Conservation (phyloP, 2,113 vertebrate genomes). For the Vanacampus margaritifer region DNA sequence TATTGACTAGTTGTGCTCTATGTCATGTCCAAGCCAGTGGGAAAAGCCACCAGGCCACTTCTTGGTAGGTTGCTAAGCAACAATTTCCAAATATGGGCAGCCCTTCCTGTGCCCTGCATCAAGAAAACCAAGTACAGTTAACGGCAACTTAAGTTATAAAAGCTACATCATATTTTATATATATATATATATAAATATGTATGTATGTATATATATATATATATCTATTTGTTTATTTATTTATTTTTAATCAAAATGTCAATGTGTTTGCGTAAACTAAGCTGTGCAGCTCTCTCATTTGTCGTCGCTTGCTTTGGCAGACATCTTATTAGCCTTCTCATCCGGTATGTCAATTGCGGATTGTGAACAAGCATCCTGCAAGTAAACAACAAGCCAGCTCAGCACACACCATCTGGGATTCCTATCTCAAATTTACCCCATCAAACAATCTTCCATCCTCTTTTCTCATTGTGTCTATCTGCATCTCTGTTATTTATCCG, state of each 20-base stretch:
- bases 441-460: constrained; percentile 7
- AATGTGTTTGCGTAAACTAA: not conserved
- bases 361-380: constrained; percentile 1
- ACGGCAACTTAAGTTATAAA: too few relatives aligned
- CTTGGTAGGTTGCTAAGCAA: too few relatives aligned
- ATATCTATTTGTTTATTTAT: not conserved
- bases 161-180: too few relatives aligned
- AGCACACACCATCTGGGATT: constrained; percentile 13
- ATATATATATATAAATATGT: too few relatives aligned
- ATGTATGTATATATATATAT: too few relatives aligned
- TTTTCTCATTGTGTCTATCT: constrained; percentile 17
- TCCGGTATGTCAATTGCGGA: not conserved
- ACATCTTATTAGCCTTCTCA: not conserved
- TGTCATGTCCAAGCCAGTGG: too few relatives aligned
- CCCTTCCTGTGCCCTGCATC: too few relatives aligned
- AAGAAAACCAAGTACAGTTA: too few relatives aligned
- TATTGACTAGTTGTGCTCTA: too few relatives aligned
- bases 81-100: too few relatives aligned
- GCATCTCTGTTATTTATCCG: constrained; percentile 29
- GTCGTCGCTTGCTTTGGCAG: not conserved
- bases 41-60: too few relatives aligned
- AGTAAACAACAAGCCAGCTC: not conserved
- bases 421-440: constrained; percentile 10
- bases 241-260: not conserved
- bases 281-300: not conserved